These are phyloP conservation scores for Plebejus argus DNA, from an alignment of 2,888 invertebrate genomes.

Conservation along the genomic window DNA sequence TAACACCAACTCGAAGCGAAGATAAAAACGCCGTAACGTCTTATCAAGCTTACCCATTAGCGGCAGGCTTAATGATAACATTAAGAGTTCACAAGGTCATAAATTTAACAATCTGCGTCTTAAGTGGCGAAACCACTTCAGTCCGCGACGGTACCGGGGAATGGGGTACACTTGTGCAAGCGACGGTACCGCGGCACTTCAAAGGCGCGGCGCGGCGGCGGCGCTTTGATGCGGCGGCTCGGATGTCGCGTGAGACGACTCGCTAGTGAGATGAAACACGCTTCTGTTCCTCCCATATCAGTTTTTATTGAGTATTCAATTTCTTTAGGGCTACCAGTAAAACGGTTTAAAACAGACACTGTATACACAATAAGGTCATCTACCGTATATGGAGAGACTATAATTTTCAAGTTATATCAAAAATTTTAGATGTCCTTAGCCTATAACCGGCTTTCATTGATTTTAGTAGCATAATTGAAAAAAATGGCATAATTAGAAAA, in stretches of 20 bases:
- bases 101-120: conserved; percentile 15
- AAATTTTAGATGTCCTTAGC: background rate
- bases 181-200: conserved; percentile 39
- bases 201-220: conserved; percentile 39
- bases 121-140: conserved; percentile 34
- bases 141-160: conserved; percentile 33
- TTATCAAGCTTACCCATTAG: conserved; percentile 5
- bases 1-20: background rate
- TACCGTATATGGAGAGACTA: background rate
- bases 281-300: conserved; percentile 2
- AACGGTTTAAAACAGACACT: background rate
- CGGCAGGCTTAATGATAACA: conserved; percentile 14
- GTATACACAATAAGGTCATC: background rate
- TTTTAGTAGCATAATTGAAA: background rate
- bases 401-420: background rate
- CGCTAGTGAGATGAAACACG: conserved; percentile 36
- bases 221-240: conserved; percentile 40
- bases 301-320: conserved; percentile 21
- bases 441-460: background rate
- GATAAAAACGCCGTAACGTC: background rate
- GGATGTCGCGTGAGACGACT: conserved; percentile 36
- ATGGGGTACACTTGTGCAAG: conserved; percentile 23
- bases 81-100: conserved; percentile 25
- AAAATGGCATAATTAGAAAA: too few relatives aligned
- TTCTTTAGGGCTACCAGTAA: conserved; percentile 20